A percentile compares a stretch with the other conserved stretches of the same genome.
phyloP scores from a whole-genome alignment of 1,140 invertebrate species.

The Dreissena polymorpha region DNA sequence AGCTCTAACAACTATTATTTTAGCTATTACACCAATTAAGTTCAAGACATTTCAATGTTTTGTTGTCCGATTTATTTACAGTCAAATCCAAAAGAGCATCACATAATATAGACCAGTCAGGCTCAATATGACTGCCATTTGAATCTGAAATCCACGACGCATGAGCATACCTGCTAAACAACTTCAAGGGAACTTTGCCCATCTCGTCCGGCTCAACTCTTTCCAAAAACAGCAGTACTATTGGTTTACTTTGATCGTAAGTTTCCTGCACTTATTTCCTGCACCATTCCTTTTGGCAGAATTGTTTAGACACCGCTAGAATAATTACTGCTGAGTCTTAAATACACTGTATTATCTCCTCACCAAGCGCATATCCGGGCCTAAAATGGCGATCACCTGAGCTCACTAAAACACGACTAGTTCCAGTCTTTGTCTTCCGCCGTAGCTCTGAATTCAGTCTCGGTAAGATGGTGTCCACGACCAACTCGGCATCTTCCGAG shows the following conservation, averaged over 20 bases:
- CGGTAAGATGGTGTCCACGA: too few species aligned
- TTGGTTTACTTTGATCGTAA: constrained; percentile 5
- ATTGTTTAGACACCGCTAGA: background rate
- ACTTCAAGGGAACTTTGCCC: background rate
- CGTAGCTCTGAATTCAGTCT: background rate
- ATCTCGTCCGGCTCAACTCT: background rate
- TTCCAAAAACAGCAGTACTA: constrained; percentile 17
- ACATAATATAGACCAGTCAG: too few species aligned
- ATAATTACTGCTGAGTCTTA: background rate
- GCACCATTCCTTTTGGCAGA: background rate
- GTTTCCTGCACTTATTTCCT: constrained; percentile 5
- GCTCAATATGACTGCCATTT: too few species aligned
- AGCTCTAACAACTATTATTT: too few species aligned
- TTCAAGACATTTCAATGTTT: too few species aligned
- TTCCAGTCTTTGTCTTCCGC: constrained; percentile 26
- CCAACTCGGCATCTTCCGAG: too few species aligned
- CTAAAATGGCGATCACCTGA: constrained; percentile 15
- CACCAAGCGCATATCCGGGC: background rate
- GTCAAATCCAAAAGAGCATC: too few species aligned
- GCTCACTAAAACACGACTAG: constrained; percentile 1
- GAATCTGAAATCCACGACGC: too few species aligned
- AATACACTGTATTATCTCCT: background rate
- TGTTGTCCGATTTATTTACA: too few species aligned
- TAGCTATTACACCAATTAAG: too few species aligned
- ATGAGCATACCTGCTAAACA: too few species aligned